phyloP scores from a whole-genome alignment of 2,888 invertebrate genomes.

The Adela reaumurella region DNA sequence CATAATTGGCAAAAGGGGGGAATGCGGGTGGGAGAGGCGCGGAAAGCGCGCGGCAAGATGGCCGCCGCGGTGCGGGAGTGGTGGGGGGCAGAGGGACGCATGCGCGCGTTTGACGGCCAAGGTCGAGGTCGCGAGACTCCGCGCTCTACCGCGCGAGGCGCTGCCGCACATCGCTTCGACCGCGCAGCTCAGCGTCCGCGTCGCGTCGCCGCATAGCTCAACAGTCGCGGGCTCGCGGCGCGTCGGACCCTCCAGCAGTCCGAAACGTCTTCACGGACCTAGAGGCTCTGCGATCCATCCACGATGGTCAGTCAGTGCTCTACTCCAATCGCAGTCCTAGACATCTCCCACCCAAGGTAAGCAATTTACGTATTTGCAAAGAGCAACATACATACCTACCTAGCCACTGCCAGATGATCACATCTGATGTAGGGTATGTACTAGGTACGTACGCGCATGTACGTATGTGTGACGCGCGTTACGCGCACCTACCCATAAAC shows the following conservation, averaged over 20 bases:
- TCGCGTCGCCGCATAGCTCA: conserved; percentile 13
- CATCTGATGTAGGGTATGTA: too few species aligned
- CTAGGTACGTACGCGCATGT: too few species aligned
- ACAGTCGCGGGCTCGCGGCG: conserved; percentile 11
- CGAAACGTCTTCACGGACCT: too few species aligned
- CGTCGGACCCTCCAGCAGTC: conserved; percentile 17
- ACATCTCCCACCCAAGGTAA: too few species aligned
- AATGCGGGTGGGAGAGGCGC: conserved; percentile 15
- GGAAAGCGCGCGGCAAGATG: conserved; percentile 26
- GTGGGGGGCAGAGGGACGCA: conserved; percentile 21
- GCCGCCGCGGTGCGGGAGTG: not conserved
- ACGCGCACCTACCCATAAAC: too few species aligned
- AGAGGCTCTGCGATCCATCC: too few species aligned
- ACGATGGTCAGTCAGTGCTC: too few species aligned
- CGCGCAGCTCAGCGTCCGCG: conserved; percentile 14
- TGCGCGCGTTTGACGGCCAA: conserved; percentile 56
- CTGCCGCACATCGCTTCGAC: conserved; percentile 1
- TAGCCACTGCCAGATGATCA: too few species aligned
- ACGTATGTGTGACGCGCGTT: too few species aligned
- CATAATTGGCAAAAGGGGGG: conserved; percentile 42
- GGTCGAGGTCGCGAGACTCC: conserved; percentile 54
- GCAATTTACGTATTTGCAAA: too few species aligned
- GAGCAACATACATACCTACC: too few species aligned
- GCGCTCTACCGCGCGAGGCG: conserved; percentile 41
- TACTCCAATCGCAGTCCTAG: too few species aligned